These are phyloP conservation scores for Ctenomys sociabilis DNA, from an alignment of 2,113 vertebrate species.

Conservation along the genomic window DNA sequence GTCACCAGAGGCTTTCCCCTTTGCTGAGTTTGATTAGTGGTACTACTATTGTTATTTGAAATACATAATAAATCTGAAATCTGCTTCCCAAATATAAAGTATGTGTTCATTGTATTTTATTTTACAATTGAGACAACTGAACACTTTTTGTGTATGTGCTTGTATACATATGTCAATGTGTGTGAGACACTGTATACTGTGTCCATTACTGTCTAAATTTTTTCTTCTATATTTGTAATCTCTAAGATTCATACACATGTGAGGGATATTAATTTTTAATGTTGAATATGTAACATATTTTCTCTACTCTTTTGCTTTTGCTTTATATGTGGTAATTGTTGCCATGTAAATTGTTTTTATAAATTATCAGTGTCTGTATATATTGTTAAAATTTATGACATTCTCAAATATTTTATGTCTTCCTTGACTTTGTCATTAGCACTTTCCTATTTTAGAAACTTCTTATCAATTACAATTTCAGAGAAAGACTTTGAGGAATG, in stretches of 20 bases:
- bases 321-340: background rate
- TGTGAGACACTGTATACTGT: background rate
- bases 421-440: background rate
- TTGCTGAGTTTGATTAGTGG: background rate
- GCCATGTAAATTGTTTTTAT: background rate
- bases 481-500: background rate
- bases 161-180: background rate
- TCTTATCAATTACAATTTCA: background rate
- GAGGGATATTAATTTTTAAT: background rate
- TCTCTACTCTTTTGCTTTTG: background rate
- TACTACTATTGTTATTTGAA: background rate
- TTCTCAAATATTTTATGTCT: background rate
- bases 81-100: background rate
- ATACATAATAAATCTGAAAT: background rate
- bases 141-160: background rate
- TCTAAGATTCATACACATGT: background rate
- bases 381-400: background rate
- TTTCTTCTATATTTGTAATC: background rate
- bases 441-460: background rate
- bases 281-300: background rate
- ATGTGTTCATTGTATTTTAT: background rate
- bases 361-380: background rate
- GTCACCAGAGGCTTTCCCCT: background rate
- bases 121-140: background rate
- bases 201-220: background rate